Evolutionary conservation across 2,888 invertebrate genomes (phyloP), one percentile per base, ranked within the genome.

Genomic region (Crocallis elinguaria): DNA sequence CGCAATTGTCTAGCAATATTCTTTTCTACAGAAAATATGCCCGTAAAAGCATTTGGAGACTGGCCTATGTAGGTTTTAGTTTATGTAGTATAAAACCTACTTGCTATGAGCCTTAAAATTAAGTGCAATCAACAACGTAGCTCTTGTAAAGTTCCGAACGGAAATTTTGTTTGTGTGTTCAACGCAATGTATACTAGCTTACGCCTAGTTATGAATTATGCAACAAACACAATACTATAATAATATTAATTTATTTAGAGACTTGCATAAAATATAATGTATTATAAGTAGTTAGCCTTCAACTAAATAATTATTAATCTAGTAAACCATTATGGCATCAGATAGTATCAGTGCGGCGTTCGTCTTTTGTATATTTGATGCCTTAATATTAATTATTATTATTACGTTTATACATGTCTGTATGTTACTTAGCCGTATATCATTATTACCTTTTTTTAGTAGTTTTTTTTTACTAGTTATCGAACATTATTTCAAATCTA

Each of bases 271-370:
- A 84, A 75, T 73, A 57, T 74, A 73, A 80, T 87, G 85, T 88
- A 88, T 81, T 60, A 79, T 88, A 88, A 84, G 86, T 89, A 89
- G 89, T 85, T 89, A 88, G 88, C 75, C 73, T 86, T 82, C 77
- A 82, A 84, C 75, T 71, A 75, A 76, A 72, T 73, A 62, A 64
- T 72, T 69, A 71, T 71, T 71, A 73, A 64, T 69, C 27, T 45
- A 64, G 56, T 60, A 62, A 60, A 67, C 59, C 64, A 57, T 61
- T 66, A 62, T 62, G 57, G 60, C 64, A 64, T 66, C 63, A 45
- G n/a, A 52, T 36, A 7, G 12, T 14, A 43, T 29, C 19, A 16
- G 14, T 32, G 11, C 27, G 21, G 30, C 36, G 41, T 44, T 60
- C 33, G 55, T 55, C 49, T 37, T 64, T 49, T 57, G 53, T 54